Evolutionary conservation across 2,888 invertebrate genomes (phyloP).

Genomic region (Megamerina dolium): DNA sequence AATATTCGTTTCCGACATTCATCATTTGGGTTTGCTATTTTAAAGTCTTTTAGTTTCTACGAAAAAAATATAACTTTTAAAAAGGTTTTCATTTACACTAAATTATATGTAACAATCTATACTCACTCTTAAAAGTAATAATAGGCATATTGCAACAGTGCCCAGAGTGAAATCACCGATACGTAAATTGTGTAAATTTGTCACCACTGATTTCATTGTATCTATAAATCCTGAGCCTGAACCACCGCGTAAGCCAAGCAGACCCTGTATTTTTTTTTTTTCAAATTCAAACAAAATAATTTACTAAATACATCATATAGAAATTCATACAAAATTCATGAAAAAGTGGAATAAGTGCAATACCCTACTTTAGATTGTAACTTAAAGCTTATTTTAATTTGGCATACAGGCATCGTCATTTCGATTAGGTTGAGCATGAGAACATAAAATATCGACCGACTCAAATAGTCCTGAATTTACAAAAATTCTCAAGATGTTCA

Average conservation of each 20-base stretch:
- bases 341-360: too few relatives aligned
- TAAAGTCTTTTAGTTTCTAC: slow-evolving; percentile 35
- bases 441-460: too few relatives aligned
- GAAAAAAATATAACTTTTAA: background rate
- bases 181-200: slow-evolving; percentile 63
- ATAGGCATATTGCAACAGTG: slow-evolving; percentile 62
- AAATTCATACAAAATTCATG: too few relatives aligned
- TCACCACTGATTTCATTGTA: slow-evolving; percentile 63
- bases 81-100: background rate
- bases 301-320: too few relatives aligned
- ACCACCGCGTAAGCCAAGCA: slow-evolving; percentile 67
- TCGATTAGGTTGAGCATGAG: too few relatives aligned
- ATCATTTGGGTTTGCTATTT: slow-evolving; percentile 23
- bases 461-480: too few relatives aligned
- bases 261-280: too few relatives aligned
- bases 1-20: slow-evolving; percentile 42
- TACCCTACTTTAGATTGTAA: too few relatives aligned
- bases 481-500: too few relatives aligned
- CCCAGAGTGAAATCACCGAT: slow-evolving; percentile 68
- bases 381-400: too few relatives aligned
- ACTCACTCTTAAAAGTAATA: slow-evolving; percentile 72
- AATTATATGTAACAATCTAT: slow-evolving; percentile 1
- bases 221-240: slow-evolving; percentile 67
- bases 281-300: background rate
- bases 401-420: too few relatives aligned